Conservation (phyloP, 1,140 invertebrate genomes). For the Penaeus japonicus region DNA sequence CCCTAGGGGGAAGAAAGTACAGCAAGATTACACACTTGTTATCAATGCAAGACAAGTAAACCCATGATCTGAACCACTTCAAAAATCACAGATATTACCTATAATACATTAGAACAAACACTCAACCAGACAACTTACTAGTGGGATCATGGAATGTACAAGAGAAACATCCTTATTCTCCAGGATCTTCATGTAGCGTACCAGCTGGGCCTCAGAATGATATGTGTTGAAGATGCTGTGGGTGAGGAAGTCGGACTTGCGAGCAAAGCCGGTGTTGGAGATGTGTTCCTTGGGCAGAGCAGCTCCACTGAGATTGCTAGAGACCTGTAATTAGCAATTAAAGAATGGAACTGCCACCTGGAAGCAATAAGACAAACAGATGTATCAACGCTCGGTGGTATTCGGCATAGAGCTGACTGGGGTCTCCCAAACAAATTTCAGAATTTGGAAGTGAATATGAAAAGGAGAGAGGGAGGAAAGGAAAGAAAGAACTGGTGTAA, state of each 20-base stretch:
- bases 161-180: slow-evolving; percentile 99
- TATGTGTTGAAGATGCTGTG: slow-evolving; percentile 96
- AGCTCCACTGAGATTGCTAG: slow-evolving; percentile 43
- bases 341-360: slow-evolving; percentile 11
- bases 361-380: slow-evolving; percentile 1
- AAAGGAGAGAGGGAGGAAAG: too few relatives aligned
- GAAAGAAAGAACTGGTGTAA: too few relatives aligned
- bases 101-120: slow-evolving; percentile 5
- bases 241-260: slow-evolving; percentile 83
- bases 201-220: slow-evolving; percentile 94
- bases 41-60: background rate
- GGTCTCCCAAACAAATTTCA: too few relatives aligned
- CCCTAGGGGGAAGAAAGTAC: slow-evolving; percentile 73
- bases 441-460: too few relatives aligned
- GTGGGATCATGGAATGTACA: slow-evolving; percentile 98
- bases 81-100: background rate
- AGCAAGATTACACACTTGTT: background rate
- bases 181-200: slow-evolving; percentile 96
- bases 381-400: too few relatives aligned
- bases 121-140: too few relatives aligned
- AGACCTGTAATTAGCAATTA: slow-evolving; percentile 21
- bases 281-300: slow-evolving; percentile 59
- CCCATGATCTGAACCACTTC: background rate
- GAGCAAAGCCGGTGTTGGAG: slow-evolving; percentile 61
- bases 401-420: too few relatives aligned